Percentiles rank a stretch among this genome's conserved stretches.
phyloP scores from a whole-genome alignment of 2,797 vertebrate genomes.

The Pseudopleuronectes americanus region DNA sequence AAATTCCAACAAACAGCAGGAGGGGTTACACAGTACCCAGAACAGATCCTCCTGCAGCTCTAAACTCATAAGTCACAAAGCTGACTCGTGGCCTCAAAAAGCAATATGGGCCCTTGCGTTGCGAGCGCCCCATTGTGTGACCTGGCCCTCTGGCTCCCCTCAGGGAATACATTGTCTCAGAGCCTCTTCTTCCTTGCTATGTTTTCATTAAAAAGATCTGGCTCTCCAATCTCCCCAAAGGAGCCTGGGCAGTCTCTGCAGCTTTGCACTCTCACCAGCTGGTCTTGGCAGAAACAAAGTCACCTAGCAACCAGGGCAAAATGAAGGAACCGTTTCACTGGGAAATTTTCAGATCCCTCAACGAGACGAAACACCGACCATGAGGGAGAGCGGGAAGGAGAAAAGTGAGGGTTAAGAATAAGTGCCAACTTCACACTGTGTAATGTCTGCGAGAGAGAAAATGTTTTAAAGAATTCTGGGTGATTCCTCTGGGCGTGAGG shows the following conservation, averaged over 20 bases:
- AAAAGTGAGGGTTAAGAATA: constrained; percentile 39
- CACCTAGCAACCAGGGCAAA: constrained; percentile 74
- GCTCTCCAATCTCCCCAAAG: constrained; percentile 21
- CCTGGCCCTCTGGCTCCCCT: constrained; percentile 52
- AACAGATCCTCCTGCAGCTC: constrained; percentile 44
- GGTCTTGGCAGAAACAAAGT: constrained; percentile 69
- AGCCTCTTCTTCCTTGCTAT: constrained; percentile 64
- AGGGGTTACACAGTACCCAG: constrained; percentile 20
- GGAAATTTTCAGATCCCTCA: constrained; percentile 54
- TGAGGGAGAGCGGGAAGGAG: constrained; percentile 16
- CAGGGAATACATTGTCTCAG: constrained; percentile 61
- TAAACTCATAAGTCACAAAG: constrained; percentile 58
- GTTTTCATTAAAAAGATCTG: constrained; percentile 77
- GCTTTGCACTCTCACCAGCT: constrained; percentile 64
- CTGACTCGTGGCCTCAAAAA: constrained; percentile 61
- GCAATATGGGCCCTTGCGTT: constrained; percentile 63
- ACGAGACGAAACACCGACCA: constrained; percentile 14
- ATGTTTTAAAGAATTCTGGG: constrained; percentile 45
- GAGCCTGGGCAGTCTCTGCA: constrained; percentile 33
- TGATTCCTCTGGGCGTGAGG: constrained; percentile 57
- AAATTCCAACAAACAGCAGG: constrained; percentile 60
- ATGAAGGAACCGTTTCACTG: constrained; percentile 54
- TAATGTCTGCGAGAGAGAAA: constrained; percentile 28
- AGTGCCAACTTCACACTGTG: constrained; percentile 50
- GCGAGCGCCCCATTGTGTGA: constrained; percentile 54